Evolutionary conservation across 2,113 vertebrate genomes (phyloP).

Genomic region (Rhizomys pruinosus): DNA sequence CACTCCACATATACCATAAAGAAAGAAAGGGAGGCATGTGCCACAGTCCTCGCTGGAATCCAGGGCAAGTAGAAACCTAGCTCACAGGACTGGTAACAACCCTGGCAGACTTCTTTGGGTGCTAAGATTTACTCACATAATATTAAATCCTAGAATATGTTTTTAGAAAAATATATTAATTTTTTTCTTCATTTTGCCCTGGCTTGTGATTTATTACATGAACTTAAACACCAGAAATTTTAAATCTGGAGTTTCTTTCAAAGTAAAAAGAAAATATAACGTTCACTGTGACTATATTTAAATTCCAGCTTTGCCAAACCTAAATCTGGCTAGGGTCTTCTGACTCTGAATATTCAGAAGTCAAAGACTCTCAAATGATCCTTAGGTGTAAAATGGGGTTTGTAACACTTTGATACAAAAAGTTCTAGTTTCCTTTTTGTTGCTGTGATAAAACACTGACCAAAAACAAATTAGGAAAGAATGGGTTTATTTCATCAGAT

Average conservation of each 20-base stretch:
- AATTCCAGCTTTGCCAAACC: neutral
- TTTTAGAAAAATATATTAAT: neutral
- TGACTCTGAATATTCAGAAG: neutral
- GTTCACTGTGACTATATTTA: fast-evolving
- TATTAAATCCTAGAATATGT: constrained; percentile 19
- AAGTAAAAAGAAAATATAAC: neutral
- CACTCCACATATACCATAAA: constrained; percentile 17
- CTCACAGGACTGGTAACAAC: neutral
- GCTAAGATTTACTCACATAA: neutral
- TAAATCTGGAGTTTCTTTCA: neutral
- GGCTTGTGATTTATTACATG: constrained; percentile 16
- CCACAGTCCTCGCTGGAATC: neutral
- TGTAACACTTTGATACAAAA: neutral
- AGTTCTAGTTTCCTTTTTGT: no score
- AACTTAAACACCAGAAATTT: neutral
- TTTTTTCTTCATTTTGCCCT: constrained; percentile 44
- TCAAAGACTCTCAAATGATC: no score
- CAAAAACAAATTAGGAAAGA: no score
- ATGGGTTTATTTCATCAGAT: no score
- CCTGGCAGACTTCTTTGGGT: neutral
- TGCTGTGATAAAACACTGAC: no score
- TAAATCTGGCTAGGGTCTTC: neutral
- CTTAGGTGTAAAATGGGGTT: neutral
- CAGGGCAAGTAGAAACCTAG: neutral
- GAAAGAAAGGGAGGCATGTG: neutral